Evolutionary conservation across 2,797 vertebrate species (phyloP).

Genomic region (Nothura maculosa): DNA sequence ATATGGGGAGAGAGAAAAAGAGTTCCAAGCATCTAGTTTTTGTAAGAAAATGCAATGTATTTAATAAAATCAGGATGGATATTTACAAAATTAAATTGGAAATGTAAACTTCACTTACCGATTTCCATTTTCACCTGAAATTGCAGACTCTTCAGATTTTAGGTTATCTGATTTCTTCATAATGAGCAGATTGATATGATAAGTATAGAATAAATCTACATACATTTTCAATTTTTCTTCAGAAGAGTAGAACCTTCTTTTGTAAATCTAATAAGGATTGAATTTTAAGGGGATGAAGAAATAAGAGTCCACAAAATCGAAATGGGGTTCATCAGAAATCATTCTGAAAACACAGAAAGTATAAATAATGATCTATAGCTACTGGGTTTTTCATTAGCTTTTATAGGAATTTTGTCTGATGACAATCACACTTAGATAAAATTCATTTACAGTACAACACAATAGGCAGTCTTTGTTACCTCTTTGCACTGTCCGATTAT

Average conservation of each 20-base stretch:
- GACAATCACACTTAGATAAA: neutral
- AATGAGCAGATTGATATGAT: neutral
- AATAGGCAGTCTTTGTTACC: neutral
- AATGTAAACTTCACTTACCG: neutral
- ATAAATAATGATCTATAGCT: neutral
- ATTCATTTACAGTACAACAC: neutral
- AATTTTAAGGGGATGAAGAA: neutral
- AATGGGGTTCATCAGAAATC: neutral
- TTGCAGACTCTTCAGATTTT: neutral
- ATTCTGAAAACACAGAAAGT: neutral
- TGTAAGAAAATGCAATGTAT: neutral
- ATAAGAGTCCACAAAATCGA: neutral
- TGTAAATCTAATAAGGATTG: neutral
- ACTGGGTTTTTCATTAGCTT: neutral
- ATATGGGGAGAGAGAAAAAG: neutral
- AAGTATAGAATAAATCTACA: neutral
- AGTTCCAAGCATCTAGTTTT: neutral
- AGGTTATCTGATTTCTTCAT: neutral
- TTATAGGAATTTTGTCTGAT: neutral
- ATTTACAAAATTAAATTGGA: neutral
- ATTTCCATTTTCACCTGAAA: neutral
- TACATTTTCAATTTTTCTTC: neutral
- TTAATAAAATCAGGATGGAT: neutral
- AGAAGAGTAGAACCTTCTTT: neutral
- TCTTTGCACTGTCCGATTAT: neutral